Percentiles rank a stretch among this genome's conserved stretches.
Conservation (phyloP, 2,888 invertebrate genomes). For the Drosophila borealis region DNA sequence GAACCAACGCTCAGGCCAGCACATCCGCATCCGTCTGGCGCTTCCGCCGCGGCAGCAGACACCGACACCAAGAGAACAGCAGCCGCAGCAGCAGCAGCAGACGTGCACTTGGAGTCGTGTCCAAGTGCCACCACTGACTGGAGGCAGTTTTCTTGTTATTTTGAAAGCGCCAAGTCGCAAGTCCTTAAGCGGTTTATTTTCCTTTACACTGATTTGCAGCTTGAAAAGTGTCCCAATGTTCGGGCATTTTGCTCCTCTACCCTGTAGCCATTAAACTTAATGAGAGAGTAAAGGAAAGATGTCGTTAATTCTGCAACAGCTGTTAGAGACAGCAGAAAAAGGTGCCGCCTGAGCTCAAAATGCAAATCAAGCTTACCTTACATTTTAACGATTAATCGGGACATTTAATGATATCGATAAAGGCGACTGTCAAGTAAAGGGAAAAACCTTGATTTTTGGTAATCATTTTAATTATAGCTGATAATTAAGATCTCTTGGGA, state of each 20-base stretch:
- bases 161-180: conserved; percentile 75
- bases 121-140: conserved; percentile 54
- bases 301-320: not conserved
- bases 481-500: too few species aligned
- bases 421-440: too few species aligned
- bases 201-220: conserved; percentile 74
- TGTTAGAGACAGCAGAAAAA: not conserved
- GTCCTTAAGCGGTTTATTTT: conserved; percentile 80
- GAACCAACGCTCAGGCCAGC: conserved; percentile 58
- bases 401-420: not conserved
- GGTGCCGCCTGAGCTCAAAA: not conserved
- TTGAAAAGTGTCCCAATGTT: conserved; percentile 54
- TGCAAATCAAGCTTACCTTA: not conserved
- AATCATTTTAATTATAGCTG: too few species aligned
- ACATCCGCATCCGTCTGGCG: conserved; percentile 67
- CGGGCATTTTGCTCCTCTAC: conserved; percentile 4
- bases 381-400: not conserved
- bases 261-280: not conserved
- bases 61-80: conserved; percentile 10
- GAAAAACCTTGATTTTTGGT: too few species aligned
- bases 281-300: not conserved
- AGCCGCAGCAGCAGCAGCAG: conserved; percentile 7
- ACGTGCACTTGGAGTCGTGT: conserved; percentile 29
- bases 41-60: conserved; percentile 50
- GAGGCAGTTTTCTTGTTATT: conserved; percentile 76